Base-by-base conservation (phyloP, 2,113 vertebrate genomes). In the Otus sunia region DNA sequence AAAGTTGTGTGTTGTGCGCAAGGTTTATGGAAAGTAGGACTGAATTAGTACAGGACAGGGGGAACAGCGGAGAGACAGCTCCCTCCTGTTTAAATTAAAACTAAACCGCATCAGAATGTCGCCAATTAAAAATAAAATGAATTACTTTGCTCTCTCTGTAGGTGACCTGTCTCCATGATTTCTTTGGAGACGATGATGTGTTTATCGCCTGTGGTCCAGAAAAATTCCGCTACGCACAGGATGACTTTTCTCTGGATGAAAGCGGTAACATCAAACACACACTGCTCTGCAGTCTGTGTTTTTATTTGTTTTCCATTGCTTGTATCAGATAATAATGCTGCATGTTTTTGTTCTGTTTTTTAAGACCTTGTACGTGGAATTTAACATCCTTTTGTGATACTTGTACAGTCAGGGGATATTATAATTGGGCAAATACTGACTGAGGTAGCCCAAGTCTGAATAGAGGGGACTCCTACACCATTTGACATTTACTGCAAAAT, bases 101-200 rank as follows among this genome's bases (percentile, higher is more conserved):
- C 64, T 64, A 34, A 86, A 58, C 66, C 68, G 23, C 71, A 6
- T 43, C 78, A 69, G 69, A 67, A 62, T 11, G 39, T 11, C 66
- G 50, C 64, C 71, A 94, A 88, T 90, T 94, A 84, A 94, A 91
- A 92, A 3, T 78, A 52, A 89, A 90, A 68, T 12, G 10, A 77
- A 69, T 94, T 64, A 84, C 91, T 98, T 78, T 97, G 75, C 91
- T 98, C 94, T 97, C 92, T 94, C 92, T 73, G 29, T 41, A 99
- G 99, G 99, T 99, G 75, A 99, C 99, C 94, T 99, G 99, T 96
- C 99, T 99, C n/a, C 99, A 99, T 41, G 99, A 99, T 97, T 99
- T 99, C 98, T 99, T 99, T 88, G 99, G 99, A 4, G 99, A 99
- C 8, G 99, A 99, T 13, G 99, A 99, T 27, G 99, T 99, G 86